Conservation (phyloP, 2,888 invertebrate species). For the Pterostichus madidus region DNA sequence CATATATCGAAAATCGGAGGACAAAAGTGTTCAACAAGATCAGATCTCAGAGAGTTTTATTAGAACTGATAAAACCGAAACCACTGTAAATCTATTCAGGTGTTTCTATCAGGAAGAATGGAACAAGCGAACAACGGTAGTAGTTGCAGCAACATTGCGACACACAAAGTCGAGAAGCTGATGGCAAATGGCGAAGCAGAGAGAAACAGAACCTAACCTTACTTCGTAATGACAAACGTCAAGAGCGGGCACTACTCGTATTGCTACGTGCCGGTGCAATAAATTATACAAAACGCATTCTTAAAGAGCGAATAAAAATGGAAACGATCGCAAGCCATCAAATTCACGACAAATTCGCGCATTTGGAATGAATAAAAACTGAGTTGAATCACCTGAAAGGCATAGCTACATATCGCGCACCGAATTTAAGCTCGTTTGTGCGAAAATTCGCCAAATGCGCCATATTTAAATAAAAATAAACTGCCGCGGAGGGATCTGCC, state of each 20-base stretch:
- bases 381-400: constrained; percentile 56
- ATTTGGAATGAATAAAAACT: constrained; percentile 61
- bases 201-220: background rate
- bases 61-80: constrained; percentile 16
- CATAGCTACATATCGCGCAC: constrained; percentile 56
- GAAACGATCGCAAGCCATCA: constrained; percentile 55
- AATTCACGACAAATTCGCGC: constrained; percentile 65
- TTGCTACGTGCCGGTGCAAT: constrained; percentile 23
- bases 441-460: constrained; percentile 33
- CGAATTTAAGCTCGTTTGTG: constrained; percentile 54
- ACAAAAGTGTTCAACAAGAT: constrained; percentile 6
- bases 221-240: constrained; percentile 19
- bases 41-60: constrained; percentile 36
- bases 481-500: constrained; percentile 39
- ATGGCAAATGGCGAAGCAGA: background rate
- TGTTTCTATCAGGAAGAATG: background rate
- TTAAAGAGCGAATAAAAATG: constrained; percentile 62
- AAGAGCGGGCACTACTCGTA: background rate
- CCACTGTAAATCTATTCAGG: constrained; percentile 10
- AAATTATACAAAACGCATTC: constrained; percentile 55
- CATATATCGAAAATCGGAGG: background rate
- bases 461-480: constrained; percentile 62
- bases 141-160: background rate
- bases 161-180: background rate
- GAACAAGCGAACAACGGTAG: background rate